Conservation (phyloP, 2,113 vertebrate genomes). For the Athene noctua region DNA sequence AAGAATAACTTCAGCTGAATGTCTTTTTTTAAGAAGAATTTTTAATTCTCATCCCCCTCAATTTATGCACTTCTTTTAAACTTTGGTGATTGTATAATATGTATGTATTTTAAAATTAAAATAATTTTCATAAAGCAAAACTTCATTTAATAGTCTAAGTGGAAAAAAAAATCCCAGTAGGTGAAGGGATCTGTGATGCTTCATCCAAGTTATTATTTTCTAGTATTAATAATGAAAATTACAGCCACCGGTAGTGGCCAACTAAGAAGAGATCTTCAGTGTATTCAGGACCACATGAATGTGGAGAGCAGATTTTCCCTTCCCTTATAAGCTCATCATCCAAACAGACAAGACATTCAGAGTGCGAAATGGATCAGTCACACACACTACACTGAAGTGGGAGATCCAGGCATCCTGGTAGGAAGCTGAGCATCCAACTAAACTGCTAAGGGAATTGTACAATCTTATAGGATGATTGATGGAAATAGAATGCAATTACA, state of each 20-base stretch:
- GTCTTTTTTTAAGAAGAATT: not conserved
- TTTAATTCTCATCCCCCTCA: not conserved
- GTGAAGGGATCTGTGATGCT: not conserved
- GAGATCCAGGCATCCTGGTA: not conserved
- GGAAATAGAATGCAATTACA: not conserved
- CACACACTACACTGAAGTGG: not conserved
- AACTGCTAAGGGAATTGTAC: not conserved
- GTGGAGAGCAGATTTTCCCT: not conserved
- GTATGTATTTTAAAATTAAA: not conserved
- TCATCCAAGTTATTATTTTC: not conserved
- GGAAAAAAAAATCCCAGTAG: not conserved
- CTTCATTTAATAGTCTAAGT: not conserved
- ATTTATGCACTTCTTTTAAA: not conserved
- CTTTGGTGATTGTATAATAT: not conserved
- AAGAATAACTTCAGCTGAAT: not conserved
- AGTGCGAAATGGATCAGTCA: slow-evolving; percentile 20
- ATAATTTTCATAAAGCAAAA: not conserved
- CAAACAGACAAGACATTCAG: not conserved
- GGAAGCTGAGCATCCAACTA: not conserved
- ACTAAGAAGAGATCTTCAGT: not conserved
- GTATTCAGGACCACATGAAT: not conserved
- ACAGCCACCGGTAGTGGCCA: not conserved
- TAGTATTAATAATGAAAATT: not conserved
- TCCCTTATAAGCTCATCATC: not conserved
- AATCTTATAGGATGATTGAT: not conserved